phyloP scores from a whole-genome alignment of 2,888 invertebrate genomes.

The Drosophila mercatorum region DNA sequence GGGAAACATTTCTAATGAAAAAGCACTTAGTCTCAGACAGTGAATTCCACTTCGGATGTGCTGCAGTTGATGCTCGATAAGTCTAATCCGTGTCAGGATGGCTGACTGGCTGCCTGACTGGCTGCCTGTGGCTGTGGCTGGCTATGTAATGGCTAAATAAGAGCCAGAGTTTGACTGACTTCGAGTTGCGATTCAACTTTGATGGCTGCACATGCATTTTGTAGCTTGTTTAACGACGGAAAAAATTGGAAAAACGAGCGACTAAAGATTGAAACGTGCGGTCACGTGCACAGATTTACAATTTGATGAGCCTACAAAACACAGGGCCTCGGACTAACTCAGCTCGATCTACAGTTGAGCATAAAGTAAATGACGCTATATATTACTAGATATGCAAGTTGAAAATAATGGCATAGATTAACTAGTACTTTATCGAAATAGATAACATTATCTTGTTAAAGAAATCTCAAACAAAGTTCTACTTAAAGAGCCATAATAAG shows the following conservation, averaged over 20 bases:
- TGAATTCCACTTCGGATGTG: constrained; percentile 53
- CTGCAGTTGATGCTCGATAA: constrained; percentile 28
- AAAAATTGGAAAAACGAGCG: constrained; percentile 57
- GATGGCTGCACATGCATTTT: constrained; percentile 70
- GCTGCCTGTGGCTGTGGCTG: neutral
- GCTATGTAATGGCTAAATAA: constrained; percentile 54
- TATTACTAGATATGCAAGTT: neutral
- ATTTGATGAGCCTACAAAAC: constrained; percentile 57
- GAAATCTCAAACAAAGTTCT: neutral
- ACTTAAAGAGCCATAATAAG: too few species aligned
- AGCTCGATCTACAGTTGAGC: constrained; percentile 1
- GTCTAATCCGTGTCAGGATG: constrained; percentile 16
- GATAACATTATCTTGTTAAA: too few species aligned
- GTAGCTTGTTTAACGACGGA: constrained; percentile 64
- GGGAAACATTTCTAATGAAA: constrained; percentile 62
- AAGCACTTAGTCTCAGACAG: constrained; percentile 70
- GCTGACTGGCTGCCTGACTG: neutral
- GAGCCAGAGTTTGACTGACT: constrained; percentile 22
- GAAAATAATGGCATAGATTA: neutral
- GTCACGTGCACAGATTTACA: constrained; percentile 66
- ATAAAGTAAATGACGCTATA: neutral
- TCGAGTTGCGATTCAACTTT: constrained; percentile 38
- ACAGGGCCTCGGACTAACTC: constrained; percentile 12
- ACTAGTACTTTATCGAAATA: neutral
- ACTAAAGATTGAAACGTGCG: constrained; percentile 39